Evolutionary conservation across 1,140 invertebrate species (phyloP), one percentile per base, ranked within the genome.

Genomic region (Rhizoglyphus robini): DNA sequence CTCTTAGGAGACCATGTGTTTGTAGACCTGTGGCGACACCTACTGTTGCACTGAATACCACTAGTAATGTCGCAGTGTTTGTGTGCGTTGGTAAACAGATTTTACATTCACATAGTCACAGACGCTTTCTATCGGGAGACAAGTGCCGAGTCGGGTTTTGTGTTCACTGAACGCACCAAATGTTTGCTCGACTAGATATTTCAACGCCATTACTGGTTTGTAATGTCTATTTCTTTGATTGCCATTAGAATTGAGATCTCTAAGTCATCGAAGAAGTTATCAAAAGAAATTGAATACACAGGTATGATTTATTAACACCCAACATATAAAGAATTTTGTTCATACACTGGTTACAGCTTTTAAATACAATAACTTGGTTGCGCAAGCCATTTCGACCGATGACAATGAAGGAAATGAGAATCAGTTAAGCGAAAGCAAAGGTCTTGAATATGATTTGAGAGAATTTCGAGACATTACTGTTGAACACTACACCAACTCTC

Each of bases 391-490:
- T 25, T 23, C 30, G 15, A 47, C 20, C 2, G 18, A 18, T 29
- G 27, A 29, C 46, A 63, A 13, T 25, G 30, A 25, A 36, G 11
- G 29, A 36, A 61, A 25, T 32, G n/a, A 15, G 11, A 47, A 5
- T 31, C 3, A 5, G n/a, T 36, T 5, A 58, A 58, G 11, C 32
- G n/a, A 30, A 63, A 63, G 32, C 34, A n/a, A n/a, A n/a, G n/a
- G n/a, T n/a, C n/a, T n/a, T n/a, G n/a, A 30, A 46, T 18, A 15
- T 46, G 83, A 82, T 47, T 77, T 80, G 67, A 74, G 84, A 57
- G 79, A 81, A 71, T 72, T 80, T 1, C 76, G 77, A 36, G 79
- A 84, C 65, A 84, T 86, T 59, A 81, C 76, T 48, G 80, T 86
- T 8, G 83, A 86, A 72, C 85, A 82, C 48, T 83, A 70, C 25